Evolutionary conservation across 35 echinoderm and acorn worm genomes (phyloP).

Genomic region (Patiria miniata): DNA sequence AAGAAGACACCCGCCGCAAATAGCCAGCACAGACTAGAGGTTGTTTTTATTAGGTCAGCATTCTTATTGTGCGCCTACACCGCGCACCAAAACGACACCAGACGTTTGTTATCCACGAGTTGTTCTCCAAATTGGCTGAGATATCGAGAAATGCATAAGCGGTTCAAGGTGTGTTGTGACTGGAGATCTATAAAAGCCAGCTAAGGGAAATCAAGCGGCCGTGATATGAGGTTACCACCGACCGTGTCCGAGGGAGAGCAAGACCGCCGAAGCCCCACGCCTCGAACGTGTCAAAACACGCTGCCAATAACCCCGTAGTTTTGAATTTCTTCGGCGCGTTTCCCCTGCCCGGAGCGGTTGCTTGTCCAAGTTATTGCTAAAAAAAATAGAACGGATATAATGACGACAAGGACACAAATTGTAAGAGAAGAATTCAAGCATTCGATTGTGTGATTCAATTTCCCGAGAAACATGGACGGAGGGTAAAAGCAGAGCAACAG

Average conservation of each 20-base stretch:
- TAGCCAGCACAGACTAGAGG: no score
- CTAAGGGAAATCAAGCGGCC: neutral
- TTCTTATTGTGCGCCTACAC: no score
- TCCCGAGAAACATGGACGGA: neutral
- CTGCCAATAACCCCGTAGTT: neutral
- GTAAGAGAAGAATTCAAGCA: neutral
- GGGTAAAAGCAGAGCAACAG: neutral
- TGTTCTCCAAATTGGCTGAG: neutral
- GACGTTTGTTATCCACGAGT: neutral
- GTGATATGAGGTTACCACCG: neutral
- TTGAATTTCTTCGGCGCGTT: neutral
- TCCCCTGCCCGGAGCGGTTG: neutral
- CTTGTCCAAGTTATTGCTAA: neutral
- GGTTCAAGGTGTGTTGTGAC: neutral
- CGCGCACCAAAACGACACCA: neutral
- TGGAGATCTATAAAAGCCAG: neutral
- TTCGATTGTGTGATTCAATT: no score
- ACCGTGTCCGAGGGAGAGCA: neutral
- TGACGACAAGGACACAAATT: neutral
- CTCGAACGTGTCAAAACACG: conserved; percentile 6
- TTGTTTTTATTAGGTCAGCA: no score
- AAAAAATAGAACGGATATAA: neutral
- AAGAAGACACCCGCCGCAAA: no score
- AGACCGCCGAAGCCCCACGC: neutral
- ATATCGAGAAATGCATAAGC: neutral